Base-by-base conservation (phyloP, 2,888 invertebrate genomes). In the Graphium colonna region DNA sequence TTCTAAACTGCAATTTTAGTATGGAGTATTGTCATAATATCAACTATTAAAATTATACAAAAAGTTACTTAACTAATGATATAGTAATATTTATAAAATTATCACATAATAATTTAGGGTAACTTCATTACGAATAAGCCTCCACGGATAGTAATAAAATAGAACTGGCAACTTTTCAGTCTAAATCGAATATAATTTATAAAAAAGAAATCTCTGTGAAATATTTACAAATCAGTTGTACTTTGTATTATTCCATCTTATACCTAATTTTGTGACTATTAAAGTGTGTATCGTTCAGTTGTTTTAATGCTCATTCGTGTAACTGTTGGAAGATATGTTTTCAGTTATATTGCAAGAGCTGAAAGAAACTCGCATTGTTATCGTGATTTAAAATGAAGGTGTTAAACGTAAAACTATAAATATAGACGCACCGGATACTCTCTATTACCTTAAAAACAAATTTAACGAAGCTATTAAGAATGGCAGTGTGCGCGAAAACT, bases 91-190 rank as follows among this genome's bases (percentile, higher is more conserved):
- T 73, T 66, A 75, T 77, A 77, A 76, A 77, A 82, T 82, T 88
- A 88, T 87, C 87, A 86, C 84, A 65, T 81, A 84, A 85, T 87
- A 85, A 87, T 84, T 87, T 87, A 87, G 79, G 82, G 82, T 82
- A 84, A 85, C 84, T 62, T 60, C 59, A 59, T 55, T 82, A 82
- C 70, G 59, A 73, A 64, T 72, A 75, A 74, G 77, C 84, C 81
- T 82, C 81, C 74, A 76, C 64, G 75, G 76, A 77, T 70, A 64
- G 21, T 21, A 21, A 21, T 39, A 46, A 48, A 58, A 54, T 51
- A 54, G 42, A 42, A 59, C 58, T 56, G 58, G 55, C 57, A 57
- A 56, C 44, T 43, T 38, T 57, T 67, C 62, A 64, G 63, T 64
- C 60, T 57, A 58, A 61, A 57, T 55, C 44, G 51, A 60, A 55